Evolutionary conservation across 2,113 vertebrate genomes (phyloP), one percentile per base, ranked within the genome.

Genomic region (Myotis lucifugus): DNA sequence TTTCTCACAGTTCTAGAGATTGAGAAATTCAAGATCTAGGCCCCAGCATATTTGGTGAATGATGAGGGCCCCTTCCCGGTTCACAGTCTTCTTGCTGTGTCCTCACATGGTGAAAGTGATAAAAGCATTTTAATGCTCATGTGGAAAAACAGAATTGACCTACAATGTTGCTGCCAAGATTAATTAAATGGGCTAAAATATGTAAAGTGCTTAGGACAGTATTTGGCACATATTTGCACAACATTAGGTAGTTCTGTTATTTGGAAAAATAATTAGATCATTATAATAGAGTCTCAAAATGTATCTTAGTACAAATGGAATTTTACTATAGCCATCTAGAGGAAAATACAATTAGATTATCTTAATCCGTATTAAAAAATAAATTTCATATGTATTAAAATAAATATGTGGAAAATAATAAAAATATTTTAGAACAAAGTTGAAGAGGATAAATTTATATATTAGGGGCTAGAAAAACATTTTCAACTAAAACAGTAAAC

Each of bases 351-450:
- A 85, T 59, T 79, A 85, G n/a, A 92, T 14, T 48, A 67, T 32
- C 50, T 88, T 85, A 82, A 61, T 61, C 27, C 29, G 27, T 61
- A 74, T 69, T 50, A 8, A 94, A 85, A 89, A 85, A 10, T 69
- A 85, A 94, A 81, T 72, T 69, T 12, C n/a, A 23, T 69, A 34
- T 88, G 40, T 46, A 84, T 67, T 88, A 50, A 66, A 87, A 90
- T 34, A 34, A 34, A 70, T 81, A 34, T n/a, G 4, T 70, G 19
- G 76, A 78, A 74, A 74, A 91, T 23, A 66, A 34, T 8, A 91
- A 54, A 70, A 73, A 69, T 95, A 27, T 23, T 83, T 76, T 84
- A 52, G 61, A 56, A 94, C 54, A 94, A 96, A 88, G 79, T 83
- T 37, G 34, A 77, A 92, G 54, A 88, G 15, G 64, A 91, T 52